Percentiles rank a stretch among this genome's conserved stretches.
phyloP scores from a whole-genome alignment of 2,888 invertebrate species.

The Tanytarsus gracilentus region DNA sequence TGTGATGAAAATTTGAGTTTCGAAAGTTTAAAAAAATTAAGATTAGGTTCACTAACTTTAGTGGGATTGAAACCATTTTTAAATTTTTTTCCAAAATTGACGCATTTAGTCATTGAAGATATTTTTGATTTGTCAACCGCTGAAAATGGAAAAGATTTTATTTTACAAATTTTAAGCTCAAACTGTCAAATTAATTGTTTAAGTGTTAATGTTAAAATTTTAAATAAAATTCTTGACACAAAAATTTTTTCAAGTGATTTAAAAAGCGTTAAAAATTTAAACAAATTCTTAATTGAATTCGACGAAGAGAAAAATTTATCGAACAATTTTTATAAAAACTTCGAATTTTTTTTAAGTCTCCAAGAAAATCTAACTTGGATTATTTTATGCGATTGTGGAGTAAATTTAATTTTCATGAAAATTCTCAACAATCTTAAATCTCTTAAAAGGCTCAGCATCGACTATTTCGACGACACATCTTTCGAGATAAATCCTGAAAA shows the following conservation, averaged over 20 bases:
- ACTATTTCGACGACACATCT: conserved; percentile 6
- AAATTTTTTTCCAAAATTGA: background rate
- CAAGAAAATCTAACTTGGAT: background rate
- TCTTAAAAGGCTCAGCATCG: background rate
- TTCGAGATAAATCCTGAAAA: background rate
- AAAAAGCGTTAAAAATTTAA: no score
- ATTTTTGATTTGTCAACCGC: no score
- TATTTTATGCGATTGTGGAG: background rate
- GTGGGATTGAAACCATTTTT: background rate
- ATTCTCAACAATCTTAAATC: background rate
- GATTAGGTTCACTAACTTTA: background rate
- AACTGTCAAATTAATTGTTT: no score
- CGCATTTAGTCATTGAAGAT: background rate
- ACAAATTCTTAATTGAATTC: no score
- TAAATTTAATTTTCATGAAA: background rate
- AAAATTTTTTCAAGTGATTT: no score
- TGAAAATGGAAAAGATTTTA: no score
- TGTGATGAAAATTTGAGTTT: background rate
- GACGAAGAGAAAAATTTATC: no score
- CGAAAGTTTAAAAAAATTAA: background rate
- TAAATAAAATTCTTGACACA: no score
- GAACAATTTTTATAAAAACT: background rate
- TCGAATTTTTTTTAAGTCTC: background rate
- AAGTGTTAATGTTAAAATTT: no score
- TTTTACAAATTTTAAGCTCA: no score